These are phyloP conservation scores for Molossus alvarezi DNA, from an alignment of 2,797 vertebrate species.

Conservation along the genomic window DNA sequence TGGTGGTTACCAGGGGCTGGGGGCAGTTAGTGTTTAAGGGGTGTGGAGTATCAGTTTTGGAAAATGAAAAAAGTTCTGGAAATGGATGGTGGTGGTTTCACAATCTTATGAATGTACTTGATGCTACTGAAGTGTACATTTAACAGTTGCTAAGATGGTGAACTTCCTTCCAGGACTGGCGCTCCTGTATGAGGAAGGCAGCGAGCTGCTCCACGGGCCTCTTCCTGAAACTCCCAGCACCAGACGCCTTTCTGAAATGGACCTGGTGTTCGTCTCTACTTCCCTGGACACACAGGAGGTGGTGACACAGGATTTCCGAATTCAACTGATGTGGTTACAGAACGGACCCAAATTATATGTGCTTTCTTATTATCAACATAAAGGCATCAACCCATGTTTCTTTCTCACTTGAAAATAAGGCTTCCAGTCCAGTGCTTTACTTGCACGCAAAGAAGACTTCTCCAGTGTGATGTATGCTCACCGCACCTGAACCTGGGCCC, in stretches of 20 bases:
- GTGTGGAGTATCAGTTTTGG: neutral
- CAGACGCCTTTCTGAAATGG: neutral
- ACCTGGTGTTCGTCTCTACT: constrained; percentile 26
- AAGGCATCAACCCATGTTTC: neutral
- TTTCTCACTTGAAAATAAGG: constrained; percentile 59
- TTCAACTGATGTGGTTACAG: neutral
- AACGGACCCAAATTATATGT: neutral
- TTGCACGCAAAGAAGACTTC: neutral
- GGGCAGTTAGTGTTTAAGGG: neutral
- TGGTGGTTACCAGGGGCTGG: neutral
- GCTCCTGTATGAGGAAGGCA: neutral
- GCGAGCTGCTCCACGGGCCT: neutral
- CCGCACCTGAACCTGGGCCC: neutral
- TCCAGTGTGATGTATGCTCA: neutral
- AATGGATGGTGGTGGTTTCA: neutral
- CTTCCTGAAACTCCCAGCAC: neutral
- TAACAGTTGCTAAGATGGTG: neutral
- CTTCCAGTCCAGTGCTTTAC: neutral
- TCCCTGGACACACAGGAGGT: neutral
- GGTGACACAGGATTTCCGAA: neutral
- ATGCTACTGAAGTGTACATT: neutral
- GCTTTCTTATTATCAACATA: constrained; percentile 54
- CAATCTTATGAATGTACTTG: neutral
- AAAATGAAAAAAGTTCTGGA: neutral
- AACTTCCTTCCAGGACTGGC: neutral